Base-by-base conservation (phyloP, 1,140 invertebrate species). In the Luehdorfia chinensis region DNA sequence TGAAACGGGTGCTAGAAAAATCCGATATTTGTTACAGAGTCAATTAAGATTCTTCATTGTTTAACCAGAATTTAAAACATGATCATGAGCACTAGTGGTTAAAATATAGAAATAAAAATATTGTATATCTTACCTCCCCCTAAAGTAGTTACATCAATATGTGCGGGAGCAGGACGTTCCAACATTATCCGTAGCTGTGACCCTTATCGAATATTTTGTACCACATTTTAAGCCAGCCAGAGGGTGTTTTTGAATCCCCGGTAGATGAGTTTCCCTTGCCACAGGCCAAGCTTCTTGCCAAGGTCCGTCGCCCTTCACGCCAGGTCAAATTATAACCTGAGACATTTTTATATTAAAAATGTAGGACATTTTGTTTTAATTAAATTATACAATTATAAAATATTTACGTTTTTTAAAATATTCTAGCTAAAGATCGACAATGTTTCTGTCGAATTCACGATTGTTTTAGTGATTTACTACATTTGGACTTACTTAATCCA, bases 181-280 rank as follows among this genome's bases (percentile, higher is more conserved):
- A 1, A 94, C 90, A 60, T 89, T 89, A 77, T 94, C 94, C 48
- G 92, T 90, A 1, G 93, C 93, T 0, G 92, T 92, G 50, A 95
- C 88, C 67, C 93, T 90, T 21, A 95, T 87, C 49, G 92, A 88
- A 57, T 94, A 94, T 27, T 91, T 89, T 13, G 90, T 92, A 15
- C 93, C 96, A 76, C 95, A 97, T 55, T 92, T 90, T 1, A 97
- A 80, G 4, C 92, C 90, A 13, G 90, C 90, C 7, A 96, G 78
- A 0, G 92, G 92, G 58, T 93, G 93, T 14, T 76, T 72, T 11
- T 80, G 76, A 0, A 75, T 44, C 0, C 76, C 78, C 8, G 66
- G 63, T 1, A 75, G 18, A 0, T 73, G 58, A 0, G 66, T 68
- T 25, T 80, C 74, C 8, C 70, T 50, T 0, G 66, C 49, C 1